Evolutionary conservation across 2,797 vertebrate genomes (phyloP), one percentile per base, ranked within the genome.

Genomic region (Lerista edwardsae): DNA sequence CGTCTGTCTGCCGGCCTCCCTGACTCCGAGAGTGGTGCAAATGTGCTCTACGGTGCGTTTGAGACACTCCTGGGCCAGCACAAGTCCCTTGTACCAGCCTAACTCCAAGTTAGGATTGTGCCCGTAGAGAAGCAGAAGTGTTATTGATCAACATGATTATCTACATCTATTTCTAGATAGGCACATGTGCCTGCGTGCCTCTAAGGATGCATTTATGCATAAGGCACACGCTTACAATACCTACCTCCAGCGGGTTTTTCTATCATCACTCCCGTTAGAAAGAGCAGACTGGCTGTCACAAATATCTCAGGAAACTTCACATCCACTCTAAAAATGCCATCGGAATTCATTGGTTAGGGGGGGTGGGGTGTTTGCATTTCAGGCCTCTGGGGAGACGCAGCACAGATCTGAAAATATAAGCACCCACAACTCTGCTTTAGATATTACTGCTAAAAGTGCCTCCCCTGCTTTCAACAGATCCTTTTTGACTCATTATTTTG

Each of bases 401-500:
- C 86, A 3, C 8, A 78, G 84, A 39, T 25, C 64, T 75, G 74
- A 87, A 93, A 93, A 88, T 79, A 86, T 78, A 86, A 84, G n/a
- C 72, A 87, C 59, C 69, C 90, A 62, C 59, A 59, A 65, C 73
- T 87, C 89, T 84, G 39, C 71, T 44, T 84, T 90, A 55, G 85
- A 88, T 88, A 84, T 79, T 91, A 78, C 72, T 85, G n/a, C 59
- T 75, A 89, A 82, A 82, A 90, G 73, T 67, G 31, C 87, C 68
- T 51, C 86, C n/a, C 41, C 78, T 69, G 65, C 51, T 84, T 91
- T 90, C 68, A 80, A 73, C 36, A 81, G 71, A 88, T 84, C 31
- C 83, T 90, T 75, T 84, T 84, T 85, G n/a, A 84, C 81, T 91
- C 14, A 9, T 88, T 93, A 87, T 93, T 93, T 91, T 84, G 90